Conservation (phyloP, 2,113 vertebrate genomes). For the Prietella phreatophila region DNA sequence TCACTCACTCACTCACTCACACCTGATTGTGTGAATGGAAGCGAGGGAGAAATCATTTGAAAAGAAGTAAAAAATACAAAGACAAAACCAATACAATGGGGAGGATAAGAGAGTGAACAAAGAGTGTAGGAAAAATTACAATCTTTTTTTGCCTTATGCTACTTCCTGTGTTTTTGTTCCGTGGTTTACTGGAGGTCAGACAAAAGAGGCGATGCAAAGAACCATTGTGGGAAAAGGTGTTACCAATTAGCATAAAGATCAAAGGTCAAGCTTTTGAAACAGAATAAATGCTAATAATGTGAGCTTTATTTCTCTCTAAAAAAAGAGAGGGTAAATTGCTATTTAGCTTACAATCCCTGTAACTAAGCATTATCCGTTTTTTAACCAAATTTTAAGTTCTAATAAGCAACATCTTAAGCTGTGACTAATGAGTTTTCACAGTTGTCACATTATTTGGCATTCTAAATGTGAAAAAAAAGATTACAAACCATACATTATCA, state of each 20-base stretch:
- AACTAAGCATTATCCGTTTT: neutral
- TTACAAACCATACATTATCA: conserved; percentile 13
- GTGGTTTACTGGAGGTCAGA: conserved; percentile 59
- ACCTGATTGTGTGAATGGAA: neutral
- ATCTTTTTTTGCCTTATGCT: conserved; percentile 75
- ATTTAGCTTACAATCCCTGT: neutral
- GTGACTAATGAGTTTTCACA: neutral
- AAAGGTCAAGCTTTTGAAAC: conserved; percentile 56
- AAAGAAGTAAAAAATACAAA: neutral
- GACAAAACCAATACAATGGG: neutral
- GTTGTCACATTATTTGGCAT: conserved; percentile 7
- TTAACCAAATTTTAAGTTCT: neutral
- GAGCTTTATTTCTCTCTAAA: neutral
- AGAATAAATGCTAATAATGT: conserved; percentile 24
- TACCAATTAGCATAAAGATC: conserved; percentile 71
- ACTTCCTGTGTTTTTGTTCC: conserved; percentile 72
- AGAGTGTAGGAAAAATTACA: neutral
- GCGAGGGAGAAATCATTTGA: neutral
- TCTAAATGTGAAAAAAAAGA: conserved; percentile 30
- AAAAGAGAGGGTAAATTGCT: neutral
- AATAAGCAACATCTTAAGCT: neutral
- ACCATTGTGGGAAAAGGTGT: conserved; percentile 59
- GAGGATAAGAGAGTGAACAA: neutral
- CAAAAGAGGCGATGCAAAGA: conserved; percentile 63
- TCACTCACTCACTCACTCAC: too few species aligned